Evolutionary conservation across 2,888 invertebrate species (phyloP).

Genomic region (Cartodere bifasciata): DNA sequence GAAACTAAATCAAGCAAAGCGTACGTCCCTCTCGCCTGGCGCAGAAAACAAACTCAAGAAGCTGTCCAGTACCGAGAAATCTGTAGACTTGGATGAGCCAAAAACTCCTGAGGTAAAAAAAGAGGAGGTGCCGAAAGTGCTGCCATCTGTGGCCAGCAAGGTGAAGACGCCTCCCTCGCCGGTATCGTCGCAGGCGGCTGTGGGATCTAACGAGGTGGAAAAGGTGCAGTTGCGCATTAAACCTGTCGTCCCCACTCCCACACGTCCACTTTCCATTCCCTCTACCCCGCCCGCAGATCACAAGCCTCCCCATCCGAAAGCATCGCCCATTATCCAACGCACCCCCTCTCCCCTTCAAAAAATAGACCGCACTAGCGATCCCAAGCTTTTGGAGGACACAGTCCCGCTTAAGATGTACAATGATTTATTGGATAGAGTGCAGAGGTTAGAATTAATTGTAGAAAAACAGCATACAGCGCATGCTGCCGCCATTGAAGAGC

Average conservation of each 20-base stretch:
- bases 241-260: conserved; percentile 7
- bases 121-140: conserved; percentile 10
- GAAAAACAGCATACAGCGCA: conserved; percentile 46
- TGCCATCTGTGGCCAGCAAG: conserved; percentile 1
- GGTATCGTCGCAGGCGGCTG: too few relatives aligned
- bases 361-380: conserved; percentile 1
- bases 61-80: conserved; percentile 22
- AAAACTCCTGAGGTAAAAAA: conserved; percentile 6
- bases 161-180: conserved; percentile 3
- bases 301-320: conserved; percentile 5
- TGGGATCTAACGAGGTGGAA: too few relatives aligned
- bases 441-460: conserved; percentile 44
- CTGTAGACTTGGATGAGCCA: conserved; percentile 7
- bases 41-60: conserved; percentile 23
- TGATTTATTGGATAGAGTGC: conserved; percentile 35
- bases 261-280: conserved; percentile 5
- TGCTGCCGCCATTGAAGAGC: conserved; percentile 50
- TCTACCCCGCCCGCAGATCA: conserved; percentile 1
- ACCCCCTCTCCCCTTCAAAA: conserved; percentile 2
- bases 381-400: conserved; percentile 11
- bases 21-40: conserved; percentile 38
- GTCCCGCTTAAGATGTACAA: conserved; percentile 25
- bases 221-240: conserved; percentile 8
- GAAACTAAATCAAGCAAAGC: conserved; percentile 62
- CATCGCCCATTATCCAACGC: not conserved